Percentiles rank a stretch among this genome's conserved stretches.
Conservation (phyloP, 2,113 vertebrate genomes). For the Thymallus thymallus region DNA sequence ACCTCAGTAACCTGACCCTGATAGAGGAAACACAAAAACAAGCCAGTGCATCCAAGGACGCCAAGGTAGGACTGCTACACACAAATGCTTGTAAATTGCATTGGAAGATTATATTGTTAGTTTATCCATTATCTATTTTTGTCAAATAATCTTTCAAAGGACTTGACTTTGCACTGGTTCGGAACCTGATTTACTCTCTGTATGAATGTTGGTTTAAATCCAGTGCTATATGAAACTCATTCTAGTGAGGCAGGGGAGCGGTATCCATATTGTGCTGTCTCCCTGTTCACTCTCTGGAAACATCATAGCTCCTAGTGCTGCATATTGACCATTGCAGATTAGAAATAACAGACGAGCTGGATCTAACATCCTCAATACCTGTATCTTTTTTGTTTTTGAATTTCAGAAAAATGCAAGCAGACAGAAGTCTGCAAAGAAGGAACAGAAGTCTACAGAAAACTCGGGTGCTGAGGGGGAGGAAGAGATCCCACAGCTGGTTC, state of each 20-base stretch:
- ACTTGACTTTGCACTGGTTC: too few species aligned
- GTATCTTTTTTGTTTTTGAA: neutral
- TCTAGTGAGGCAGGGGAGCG: too few species aligned
- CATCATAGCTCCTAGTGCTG: neutral
- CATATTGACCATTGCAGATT: neutral
- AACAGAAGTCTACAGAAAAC: neutral
- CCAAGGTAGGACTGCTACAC: too few species aligned
- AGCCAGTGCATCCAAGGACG: too few species aligned
- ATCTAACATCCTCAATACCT: neutral
- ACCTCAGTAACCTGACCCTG: constrained; percentile 56
- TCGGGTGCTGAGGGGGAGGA: constrained; percentile 51
- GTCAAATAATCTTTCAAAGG: too few species aligned
- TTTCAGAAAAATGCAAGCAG: constrained; percentile 30
- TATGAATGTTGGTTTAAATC: neutral
- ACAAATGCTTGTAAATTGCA: too few species aligned
- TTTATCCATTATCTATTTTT: too few species aligned
- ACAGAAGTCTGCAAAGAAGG: constrained; percentile 3
- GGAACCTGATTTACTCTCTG: neutral
- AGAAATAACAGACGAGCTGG: too few species aligned
- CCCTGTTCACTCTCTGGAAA: too few species aligned
- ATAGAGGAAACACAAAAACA: constrained; percentile 35
- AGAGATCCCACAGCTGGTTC: constrained; percentile 71
- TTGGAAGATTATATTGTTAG: too few species aligned
- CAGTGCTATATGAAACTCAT: too few species aligned
- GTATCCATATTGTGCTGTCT: too few species aligned